These are phyloP conservation scores for Sparus aurata DNA, from an alignment of 2,797 vertebrate species.

Conservation along the genomic window DNA sequence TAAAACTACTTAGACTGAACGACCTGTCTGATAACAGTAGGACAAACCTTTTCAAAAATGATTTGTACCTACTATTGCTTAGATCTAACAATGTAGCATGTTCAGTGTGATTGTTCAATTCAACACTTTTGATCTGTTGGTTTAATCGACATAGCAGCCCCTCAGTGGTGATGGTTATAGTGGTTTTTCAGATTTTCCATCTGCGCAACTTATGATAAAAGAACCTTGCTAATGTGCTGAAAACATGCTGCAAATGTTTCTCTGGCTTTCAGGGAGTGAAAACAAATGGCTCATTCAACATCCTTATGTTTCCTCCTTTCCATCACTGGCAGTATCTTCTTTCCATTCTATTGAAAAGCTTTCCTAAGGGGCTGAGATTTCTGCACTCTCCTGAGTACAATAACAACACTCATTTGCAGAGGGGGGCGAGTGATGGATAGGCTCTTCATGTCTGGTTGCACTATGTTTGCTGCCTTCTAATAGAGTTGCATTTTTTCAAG, in stretches of 20 bases:
- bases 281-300: slow-evolving; percentile 11
- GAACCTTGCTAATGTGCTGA: background rate
- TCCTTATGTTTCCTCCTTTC: slow-evolving; percentile 12
- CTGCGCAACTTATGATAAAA: background rate
- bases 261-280: background rate
- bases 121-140: background rate
- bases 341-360: slow-evolving; percentile 40
- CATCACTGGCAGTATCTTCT: slow-evolving; percentile 30
- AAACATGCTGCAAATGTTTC: background rate
- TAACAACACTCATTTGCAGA: slow-evolving; percentile 37
- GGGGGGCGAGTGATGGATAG: slow-evolving; percentile 39
- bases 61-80: background rate
- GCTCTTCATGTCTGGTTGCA: slow-evolving; percentile 18
- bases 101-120: background rate
- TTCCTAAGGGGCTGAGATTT: slow-evolving; percentile 32
- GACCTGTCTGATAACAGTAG: background rate
- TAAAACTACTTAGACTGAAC: background rate
- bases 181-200: background rate
- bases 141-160: background rate
- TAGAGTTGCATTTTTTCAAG: slow-evolving; percentile 21
- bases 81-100: background rate
- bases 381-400: slow-evolving; percentile 32
- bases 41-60: background rate
- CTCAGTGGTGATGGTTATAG: background rate
- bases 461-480: slow-evolving; percentile 20